Conservation (phyloP, 2,113 vertebrate species). For the Otolemur garnettii region DNA sequence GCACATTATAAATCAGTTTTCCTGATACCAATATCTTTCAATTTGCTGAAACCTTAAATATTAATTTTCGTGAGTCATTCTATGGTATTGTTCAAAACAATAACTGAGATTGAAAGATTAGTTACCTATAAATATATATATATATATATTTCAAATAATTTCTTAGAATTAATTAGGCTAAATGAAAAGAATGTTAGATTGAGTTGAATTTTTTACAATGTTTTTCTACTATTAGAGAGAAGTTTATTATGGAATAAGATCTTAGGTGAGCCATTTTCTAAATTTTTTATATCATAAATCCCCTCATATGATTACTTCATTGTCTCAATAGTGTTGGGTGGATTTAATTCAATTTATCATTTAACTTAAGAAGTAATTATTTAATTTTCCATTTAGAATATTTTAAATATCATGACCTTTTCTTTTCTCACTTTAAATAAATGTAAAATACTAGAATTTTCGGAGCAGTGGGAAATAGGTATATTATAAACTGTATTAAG, state of each 20-base stretch:
- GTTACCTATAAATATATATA: background rate
- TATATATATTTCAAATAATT: background rate
- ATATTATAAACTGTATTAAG: slow-evolving; percentile 10
- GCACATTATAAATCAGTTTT: background rate
- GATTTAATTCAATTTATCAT: background rate
- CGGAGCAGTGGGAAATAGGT: slow-evolving; percentile 4
- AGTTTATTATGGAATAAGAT: background rate
- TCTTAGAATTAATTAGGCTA: background rate
- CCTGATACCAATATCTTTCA: background rate
- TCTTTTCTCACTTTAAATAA: background rate
- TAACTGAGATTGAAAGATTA: background rate
- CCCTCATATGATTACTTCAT: background rate
- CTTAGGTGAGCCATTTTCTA: background rate
- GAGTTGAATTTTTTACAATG: background rate
- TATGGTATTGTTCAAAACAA: background rate
- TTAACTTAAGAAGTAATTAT: background rate
- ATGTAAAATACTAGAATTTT: background rate
- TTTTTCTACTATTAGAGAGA: background rate
- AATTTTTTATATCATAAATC: background rate
- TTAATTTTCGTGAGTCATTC: background rate
- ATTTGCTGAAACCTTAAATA: background rate
- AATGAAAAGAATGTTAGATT: background rate
- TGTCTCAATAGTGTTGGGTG: background rate
- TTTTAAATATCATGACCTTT: background rate
- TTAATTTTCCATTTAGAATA: background rate